phyloP scores from a whole-genome alignment of 1,140 invertebrate genomes.

The Triops longicaudatus region DNA sequence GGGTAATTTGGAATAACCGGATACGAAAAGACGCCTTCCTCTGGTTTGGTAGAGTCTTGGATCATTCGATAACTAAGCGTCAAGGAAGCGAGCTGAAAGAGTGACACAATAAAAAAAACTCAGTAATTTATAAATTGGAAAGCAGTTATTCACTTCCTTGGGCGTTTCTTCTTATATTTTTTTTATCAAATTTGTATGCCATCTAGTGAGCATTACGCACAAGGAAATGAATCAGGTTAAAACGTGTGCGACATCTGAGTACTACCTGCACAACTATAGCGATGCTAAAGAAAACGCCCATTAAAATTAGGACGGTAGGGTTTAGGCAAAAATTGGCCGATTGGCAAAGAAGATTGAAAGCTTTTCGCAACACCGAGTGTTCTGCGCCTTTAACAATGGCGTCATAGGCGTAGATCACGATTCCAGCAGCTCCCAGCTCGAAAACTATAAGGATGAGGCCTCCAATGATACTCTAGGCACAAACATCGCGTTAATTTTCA shows the following conservation, averaged over 20 bases:
- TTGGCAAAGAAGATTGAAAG: slow-evolving; percentile 24
- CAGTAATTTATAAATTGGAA: no score
- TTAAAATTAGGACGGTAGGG: slow-evolving; percentile 18
- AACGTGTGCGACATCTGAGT: background rate
- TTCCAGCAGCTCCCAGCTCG: slow-evolving; percentile 9
- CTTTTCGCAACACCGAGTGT: slow-evolving; percentile 4
- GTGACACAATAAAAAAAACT: background rate
- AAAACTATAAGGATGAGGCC: background rate
- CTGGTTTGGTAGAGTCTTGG: background rate
- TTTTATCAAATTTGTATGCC: no score
- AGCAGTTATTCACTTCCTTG: no score
- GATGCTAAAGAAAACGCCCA: slow-evolving; percentile 20
- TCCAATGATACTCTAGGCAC: background rate
- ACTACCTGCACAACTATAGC: slow-evolving; percentile 18
- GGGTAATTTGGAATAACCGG: background rate
- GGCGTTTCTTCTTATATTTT: no score
- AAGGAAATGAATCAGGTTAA: background rate
- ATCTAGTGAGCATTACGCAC: no score
- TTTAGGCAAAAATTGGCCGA: slow-evolving; percentile 23
- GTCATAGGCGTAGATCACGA: slow-evolving; percentile 23
- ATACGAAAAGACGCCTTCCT: background rate
- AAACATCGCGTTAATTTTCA: no score
- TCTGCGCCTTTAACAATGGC: background rate
- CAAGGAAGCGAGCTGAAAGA: slow-evolving; percentile 22
- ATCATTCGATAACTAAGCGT: slow-evolving; percentile 22